phyloP scores from a whole-genome alignment of 1,140 invertebrate species.

The Macrosteles quadrilineatus region DNA sequence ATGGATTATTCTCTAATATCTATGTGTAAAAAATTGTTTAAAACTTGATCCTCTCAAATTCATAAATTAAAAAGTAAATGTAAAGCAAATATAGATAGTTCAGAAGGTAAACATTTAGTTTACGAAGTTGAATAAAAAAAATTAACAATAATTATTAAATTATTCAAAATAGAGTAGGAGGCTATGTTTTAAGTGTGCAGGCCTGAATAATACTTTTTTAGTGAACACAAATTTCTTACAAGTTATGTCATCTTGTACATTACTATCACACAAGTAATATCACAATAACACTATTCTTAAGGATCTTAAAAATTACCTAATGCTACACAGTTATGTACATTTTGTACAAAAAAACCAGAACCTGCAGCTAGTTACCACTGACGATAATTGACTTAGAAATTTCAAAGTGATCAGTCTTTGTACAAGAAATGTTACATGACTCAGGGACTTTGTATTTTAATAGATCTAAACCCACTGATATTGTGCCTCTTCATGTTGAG shows the following conservation, averaged over 20 bases:
- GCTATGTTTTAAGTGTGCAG: no score
- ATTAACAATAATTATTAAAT: no score
- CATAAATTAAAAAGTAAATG: no score
- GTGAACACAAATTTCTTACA: neutral
- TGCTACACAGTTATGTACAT: neutral
- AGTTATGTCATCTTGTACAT: neutral
- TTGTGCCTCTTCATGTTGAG: constrained; percentile 31
- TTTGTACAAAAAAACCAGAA: neutral
- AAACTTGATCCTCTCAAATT: no score
- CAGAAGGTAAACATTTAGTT: no score
- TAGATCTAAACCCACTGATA: constrained; percentile 12
- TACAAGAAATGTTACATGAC: constrained; percentile 9
- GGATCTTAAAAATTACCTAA: constrained; percentile 1
- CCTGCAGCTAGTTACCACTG: neutral
- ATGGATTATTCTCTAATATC: no score
- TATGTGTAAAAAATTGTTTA: no score
- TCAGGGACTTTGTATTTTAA: constrained; percentile 19
- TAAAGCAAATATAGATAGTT: no score
- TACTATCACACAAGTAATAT: constrained; percentile 24
- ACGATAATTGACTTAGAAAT: constrained; percentile 18
- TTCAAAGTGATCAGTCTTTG: constrained; percentile 9
- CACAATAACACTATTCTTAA: constrained; percentile 21
- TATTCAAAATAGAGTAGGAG: no score
- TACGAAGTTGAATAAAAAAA: no score
- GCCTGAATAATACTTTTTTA: no score